Conservation (phyloP, 2,113 vertebrate genomes). For the Turdus rufiventris region DNA sequence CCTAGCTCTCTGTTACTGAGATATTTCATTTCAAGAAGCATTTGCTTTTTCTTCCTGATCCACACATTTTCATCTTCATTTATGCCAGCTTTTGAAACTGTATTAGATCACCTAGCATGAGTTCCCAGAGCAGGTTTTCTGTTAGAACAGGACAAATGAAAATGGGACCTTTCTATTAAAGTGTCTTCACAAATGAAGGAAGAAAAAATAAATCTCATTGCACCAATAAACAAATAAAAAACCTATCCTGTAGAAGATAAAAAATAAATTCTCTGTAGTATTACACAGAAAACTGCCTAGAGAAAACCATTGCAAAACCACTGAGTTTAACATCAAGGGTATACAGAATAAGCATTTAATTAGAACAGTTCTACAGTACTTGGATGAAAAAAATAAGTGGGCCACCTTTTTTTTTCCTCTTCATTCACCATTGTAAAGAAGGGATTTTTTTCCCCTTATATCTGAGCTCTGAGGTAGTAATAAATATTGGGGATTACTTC, state of each 20-base stretch:
- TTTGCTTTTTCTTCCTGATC: neutral
- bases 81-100: neutral
- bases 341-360: neutral
- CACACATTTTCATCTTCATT: neutral
- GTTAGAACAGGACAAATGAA: neutral
- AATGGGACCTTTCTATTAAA: neutral
- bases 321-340: neutral
- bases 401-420: neutral
- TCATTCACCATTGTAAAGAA: neutral
- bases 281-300: neutral
- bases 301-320: neutral
- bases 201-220: neutral
- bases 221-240: neutral
- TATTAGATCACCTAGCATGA: neutral
- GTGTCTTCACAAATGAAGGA: neutral
- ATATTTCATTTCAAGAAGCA: neutral
- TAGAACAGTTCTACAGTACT: neutral
- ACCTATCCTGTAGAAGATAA: neutral
- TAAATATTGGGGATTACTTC: neutral
- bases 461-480: neutral
- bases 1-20: neutral
- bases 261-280: neutral
- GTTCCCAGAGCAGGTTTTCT: neutral
- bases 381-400: neutral
- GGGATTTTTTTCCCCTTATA: neutral